Percentiles rank a stretch among this genome's conserved stretches.
These are phyloP conservation scores for Hirtodrosophila confusa DNA, from an alignment of 2,888 invertebrate species.

Conservation along the genomic window DNA sequence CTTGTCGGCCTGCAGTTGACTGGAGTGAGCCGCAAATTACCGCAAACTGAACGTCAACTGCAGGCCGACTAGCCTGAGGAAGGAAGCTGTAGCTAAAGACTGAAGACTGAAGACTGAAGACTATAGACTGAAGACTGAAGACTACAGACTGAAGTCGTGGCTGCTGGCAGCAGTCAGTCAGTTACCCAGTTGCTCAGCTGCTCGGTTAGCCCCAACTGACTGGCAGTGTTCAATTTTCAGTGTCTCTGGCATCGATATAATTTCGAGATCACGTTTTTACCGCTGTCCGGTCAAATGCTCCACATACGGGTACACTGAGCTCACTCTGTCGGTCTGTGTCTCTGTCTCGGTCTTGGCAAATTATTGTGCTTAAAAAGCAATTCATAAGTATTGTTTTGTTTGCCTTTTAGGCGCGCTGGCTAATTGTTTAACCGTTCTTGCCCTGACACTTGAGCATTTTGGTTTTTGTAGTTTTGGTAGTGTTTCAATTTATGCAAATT, in stretches of 20 bases:
- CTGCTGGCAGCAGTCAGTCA: constrained; percentile 29
- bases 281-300: constrained; percentile 70
- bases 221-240: constrained; percentile 40
- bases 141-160: constrained; percentile 18
- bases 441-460: constrained; percentile 14
- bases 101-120: constrained; percentile 9
- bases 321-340: no score
- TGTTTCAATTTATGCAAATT: constrained; percentile 62
- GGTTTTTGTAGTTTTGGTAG: not conserved
- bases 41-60: constrained; percentile 35
- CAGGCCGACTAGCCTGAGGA: constrained; percentile 43
- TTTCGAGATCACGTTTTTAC: constrained; percentile 80
- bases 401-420: constrained; percentile 6
- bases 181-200: constrained; percentile 37
- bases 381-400: constrained; percentile 53
- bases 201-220: constrained; percentile 4
- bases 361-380: constrained; percentile 60
- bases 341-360: constrained; percentile 26
- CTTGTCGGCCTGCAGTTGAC: constrained; percentile 73
- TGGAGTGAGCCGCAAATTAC: constrained; percentile 74
- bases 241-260: constrained; percentile 68
- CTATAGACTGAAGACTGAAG: not conserved
- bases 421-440: constrained; percentile 38
- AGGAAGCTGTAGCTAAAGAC: constrained; percentile 44
- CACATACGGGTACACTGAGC: constrained; percentile 47